phyloP scores from a whole-genome alignment of 2,888 invertebrate species.

The Mesorhabditis spiculigera region DNA sequence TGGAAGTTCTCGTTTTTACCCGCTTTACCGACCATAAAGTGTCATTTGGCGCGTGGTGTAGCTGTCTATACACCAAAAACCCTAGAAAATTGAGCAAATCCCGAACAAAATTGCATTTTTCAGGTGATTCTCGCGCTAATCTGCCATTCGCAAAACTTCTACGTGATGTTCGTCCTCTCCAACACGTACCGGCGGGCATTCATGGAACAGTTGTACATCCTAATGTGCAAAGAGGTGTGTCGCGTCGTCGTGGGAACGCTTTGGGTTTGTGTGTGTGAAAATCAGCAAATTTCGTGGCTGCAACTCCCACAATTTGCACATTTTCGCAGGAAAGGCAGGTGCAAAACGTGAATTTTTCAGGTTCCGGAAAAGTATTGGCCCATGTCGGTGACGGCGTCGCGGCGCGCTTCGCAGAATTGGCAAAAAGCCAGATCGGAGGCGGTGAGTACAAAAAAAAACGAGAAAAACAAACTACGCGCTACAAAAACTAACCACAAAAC shows the following conservation, averaged over 20 bases:
- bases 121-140: conserved; percentile 6
- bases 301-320: too few species aligned
- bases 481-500: too few species aligned
- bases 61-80: too few species aligned
- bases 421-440: neutral
- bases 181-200: neutral
- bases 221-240: neutral
- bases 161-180: conserved; percentile 5
- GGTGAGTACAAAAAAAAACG: neutral
- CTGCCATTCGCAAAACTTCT: neutral
- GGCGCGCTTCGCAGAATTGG: neutral
- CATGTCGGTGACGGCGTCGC: neutral
- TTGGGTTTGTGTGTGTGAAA: too few species aligned
- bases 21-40: too few species aligned
- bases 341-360: neutral
- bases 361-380: conserved; percentile 2
- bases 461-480: neutral
- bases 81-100: too few species aligned
- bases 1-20: neutral
- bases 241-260: too few species aligned
- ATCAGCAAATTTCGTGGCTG: too few species aligned
- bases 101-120: neutral
- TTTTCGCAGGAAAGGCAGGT: too few species aligned
- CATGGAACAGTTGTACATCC: neutral
- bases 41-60: too few species aligned